Percentiles rank a stretch among this genome's conserved stretches.
These are phyloP conservation scores for Xestia c-nigrum DNA, from an alignment of 2,888 invertebrate genomes.

Conservation along the genomic window DNA sequence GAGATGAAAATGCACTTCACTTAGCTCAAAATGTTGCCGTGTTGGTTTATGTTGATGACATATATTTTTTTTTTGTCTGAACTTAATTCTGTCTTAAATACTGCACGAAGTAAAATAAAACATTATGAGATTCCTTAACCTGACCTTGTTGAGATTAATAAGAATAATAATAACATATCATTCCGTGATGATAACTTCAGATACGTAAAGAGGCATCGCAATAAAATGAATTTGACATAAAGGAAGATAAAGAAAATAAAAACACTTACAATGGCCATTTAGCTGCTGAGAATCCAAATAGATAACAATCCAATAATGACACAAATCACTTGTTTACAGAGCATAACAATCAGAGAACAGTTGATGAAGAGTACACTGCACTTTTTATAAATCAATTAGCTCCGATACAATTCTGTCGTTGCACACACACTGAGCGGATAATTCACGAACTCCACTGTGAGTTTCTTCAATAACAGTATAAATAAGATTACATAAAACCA, in stretches of 20 bases:
- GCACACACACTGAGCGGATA: conserved; percentile 73
- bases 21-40: neutral
- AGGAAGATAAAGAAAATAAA: conserved; percentile 52
- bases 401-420: conserved; percentile 75
- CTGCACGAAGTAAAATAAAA: neutral
- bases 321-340: conserved; percentile 83
- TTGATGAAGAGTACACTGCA: conserved; percentile 79
- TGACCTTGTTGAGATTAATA: conserved; percentile 4
- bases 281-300: conserved; percentile 81
- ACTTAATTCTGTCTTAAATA: neutral
- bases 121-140: neutral
- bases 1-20: neutral
- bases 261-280: conserved; percentile 85
- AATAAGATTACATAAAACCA: conserved; percentile 89
- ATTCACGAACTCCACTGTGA: conserved; percentile 77
- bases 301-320: conserved; percentile 84
- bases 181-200: conserved; percentile 3
- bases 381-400: conserved; percentile 77
- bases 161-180: conserved; percentile 8
- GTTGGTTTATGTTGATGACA: neutral
- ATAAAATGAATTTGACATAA: conserved; percentile 33
- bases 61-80: neutral
- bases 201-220: conserved; percentile 2
- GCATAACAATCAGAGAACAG: conserved; percentile 78
- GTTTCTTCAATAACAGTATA: conserved; percentile 81